phyloP scores from a whole-genome alignment of 2,113 vertebrate genomes.

The Petrocephalus zakoni region DNA sequence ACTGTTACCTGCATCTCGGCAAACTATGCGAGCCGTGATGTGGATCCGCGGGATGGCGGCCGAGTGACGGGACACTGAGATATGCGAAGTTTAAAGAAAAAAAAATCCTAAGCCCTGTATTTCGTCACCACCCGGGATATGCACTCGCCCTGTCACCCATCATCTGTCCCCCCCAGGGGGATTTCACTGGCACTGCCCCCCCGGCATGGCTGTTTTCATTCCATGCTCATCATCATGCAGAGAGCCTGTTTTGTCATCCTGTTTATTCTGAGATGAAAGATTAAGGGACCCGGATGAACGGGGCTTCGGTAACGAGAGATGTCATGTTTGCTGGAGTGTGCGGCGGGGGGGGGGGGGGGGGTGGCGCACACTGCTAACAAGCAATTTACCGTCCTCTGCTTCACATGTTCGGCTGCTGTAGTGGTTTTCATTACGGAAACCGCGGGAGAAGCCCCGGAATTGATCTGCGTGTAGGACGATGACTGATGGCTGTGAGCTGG shows the following conservation, averaged over 20 bases:
- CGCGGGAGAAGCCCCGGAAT: not conserved
- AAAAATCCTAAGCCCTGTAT: not conserved
- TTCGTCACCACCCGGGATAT: not conserved
- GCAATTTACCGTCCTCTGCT: not conserved
- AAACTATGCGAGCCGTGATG: not conserved
- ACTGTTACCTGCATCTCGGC: not conserved
- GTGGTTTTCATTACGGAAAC: not conserved
- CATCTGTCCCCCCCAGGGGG: not conserved
- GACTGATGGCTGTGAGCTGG: not conserved
- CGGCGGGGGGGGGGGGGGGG: not conserved
- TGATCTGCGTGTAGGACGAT: not conserved
- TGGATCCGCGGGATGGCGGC: not conserved
- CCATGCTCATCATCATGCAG: not conserved
- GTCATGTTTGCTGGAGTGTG: not conserved
- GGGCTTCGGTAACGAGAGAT: conserved; percentile 7
- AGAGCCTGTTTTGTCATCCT: not conserved
- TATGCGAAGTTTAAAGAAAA: not conserved
- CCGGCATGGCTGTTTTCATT: not conserved
- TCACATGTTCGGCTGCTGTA: not conserved
- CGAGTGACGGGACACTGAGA: not conserved
- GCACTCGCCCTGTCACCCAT: not conserved
- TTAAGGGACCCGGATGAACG: not conserved
- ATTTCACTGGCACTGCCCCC: not conserved
- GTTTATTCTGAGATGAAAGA: conserved; percentile 12
- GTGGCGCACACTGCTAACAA: not conserved